Evolutionary conservation across 2,888 invertebrate genomes (phyloP).

Genomic region (Acrocyrtus sp.): DNA sequence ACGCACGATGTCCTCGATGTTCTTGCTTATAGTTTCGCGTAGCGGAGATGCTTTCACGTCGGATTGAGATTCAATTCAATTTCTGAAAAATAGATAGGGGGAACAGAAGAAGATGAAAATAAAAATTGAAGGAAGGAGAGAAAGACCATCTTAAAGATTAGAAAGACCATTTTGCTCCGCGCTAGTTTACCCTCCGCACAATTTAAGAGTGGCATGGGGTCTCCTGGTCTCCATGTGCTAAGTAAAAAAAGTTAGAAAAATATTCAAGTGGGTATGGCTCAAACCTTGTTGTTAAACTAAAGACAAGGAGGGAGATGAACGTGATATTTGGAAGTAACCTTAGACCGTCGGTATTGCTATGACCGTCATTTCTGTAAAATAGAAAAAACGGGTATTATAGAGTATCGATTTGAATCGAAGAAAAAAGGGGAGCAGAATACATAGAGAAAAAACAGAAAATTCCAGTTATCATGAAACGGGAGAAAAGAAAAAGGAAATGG

Average conservation of each 20-base stretch:
- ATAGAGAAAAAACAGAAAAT: too few relatives aligned
- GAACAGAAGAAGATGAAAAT: slow-evolving; percentile 9
- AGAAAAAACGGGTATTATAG: slow-evolving; percentile 5
- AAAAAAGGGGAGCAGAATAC: not conserved
- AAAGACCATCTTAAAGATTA: too few relatives aligned
- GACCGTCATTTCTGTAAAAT: slow-evolving; percentile 20
- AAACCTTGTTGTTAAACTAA: slow-evolving; percentile 31
- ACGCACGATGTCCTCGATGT: not conserved
- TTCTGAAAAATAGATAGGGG: slow-evolving; percentile 3
- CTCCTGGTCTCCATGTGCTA: too few relatives aligned
- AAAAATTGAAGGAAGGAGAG: slow-evolving; percentile 11
- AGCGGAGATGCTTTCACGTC: slow-evolving; percentile 23
- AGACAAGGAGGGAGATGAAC: slow-evolving; percentile 33
- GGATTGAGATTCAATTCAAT: slow-evolving; percentile 38
- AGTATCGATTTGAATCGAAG: slow-evolving; percentile 33
- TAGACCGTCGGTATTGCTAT: slow-evolving; percentile 3
- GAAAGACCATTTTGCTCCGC: too few relatives aligned
- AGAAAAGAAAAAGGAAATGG: not conserved
- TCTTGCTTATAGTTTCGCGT: not conserved
- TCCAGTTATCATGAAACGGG: too few relatives aligned
- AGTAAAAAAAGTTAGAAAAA: too few relatives aligned
- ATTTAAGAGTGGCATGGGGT: too few relatives aligned
- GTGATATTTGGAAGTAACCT: slow-evolving; percentile 22
- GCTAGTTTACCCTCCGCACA: too few relatives aligned
- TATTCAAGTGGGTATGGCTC: too few relatives aligned